Conservation (phyloP, 2,888 invertebrate genomes). For the Dexiosoma caninum region DNA sequence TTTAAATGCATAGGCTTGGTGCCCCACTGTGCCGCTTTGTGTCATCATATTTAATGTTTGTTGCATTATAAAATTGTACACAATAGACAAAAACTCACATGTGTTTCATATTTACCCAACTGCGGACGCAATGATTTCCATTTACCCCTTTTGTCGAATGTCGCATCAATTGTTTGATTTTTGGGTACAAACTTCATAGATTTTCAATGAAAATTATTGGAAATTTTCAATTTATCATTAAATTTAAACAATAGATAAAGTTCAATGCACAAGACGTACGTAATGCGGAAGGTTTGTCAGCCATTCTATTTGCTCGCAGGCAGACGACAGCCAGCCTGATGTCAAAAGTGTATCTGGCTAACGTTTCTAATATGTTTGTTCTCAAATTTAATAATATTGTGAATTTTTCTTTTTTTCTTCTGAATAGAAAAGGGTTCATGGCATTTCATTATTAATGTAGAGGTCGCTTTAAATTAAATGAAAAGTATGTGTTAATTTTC, state of each 20-base stretch:
- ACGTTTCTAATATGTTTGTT: background rate
- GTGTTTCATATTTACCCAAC: conserved; percentile 32
- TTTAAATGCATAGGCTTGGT: too few species aligned
- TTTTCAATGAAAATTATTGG: conserved; percentile 69
- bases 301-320: background rate
- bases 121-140: conserved; percentile 29
- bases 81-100: background rate
- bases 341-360: conserved; percentile 21
- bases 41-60: conserved; percentile 58
- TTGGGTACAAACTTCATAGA: conserved; percentile 69
- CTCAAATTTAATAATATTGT: conserved; percentile 17
- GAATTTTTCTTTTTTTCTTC: background rate
- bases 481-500: background rate
- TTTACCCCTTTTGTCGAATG: conserved; percentile 42
- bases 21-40: conserved; percentile 38
- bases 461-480: background rate
- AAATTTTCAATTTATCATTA: conserved; percentile 67
- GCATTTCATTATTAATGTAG: background rate
- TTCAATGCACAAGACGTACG: conserved; percentile 11
- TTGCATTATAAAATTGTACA: conserved; percentile 45
- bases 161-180: conserved; percentile 39
- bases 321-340: background rate
- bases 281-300: background rate
- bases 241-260: conserved; percentile 50
- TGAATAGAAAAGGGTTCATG: conserved; percentile 27